Base-by-base conservation (phyloP, 2,888 invertebrate genomes). In the Rambutsinella grinnellia region DNA sequence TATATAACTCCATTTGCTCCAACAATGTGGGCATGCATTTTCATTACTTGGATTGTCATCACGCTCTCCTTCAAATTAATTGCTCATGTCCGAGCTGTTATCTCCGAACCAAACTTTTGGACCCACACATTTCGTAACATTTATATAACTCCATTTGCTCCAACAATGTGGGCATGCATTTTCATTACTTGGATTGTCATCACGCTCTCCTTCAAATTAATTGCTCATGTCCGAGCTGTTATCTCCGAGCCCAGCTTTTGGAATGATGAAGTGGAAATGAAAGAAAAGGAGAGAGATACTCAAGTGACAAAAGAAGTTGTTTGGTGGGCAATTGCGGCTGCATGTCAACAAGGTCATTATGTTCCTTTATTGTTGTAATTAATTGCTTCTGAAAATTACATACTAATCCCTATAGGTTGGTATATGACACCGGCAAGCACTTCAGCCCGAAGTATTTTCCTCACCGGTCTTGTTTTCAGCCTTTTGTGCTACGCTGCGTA, bases 401-500 rank as follows among this genome's bases (percentile, higher is more conserved):
- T n/a, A n/a, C n/a, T n/a, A n/a, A n/a, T n/a, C n/a, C n/a, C n/a
- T n/a, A 56, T 26, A 56, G 56, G 56, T 15, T 56, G 56, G 56
- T 56, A 56, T 15, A 56, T 26, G 17, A 23, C 26, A 23, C 56
- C 56, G 8, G 17, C 23, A 6, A 23, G 23, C 17, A 15, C 26
- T 3, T 27, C 56, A 23, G 26, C 56, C 6, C 56, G 56, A 2
- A 13, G 13, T 2, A 27, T 56, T 13, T 56, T 56, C 15, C 8
- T 56, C 2, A 56, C 56, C 2, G 56, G 56, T 27, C 26, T 56
- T 26, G 6, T 56, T n/a, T 56, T 56, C 17, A 56, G 56, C 56
- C 27, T 56, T 26, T 13, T 56, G 2, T 56, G 56, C 26, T 56
- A 56, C 24, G 24, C 56, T 21, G 23, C 56, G 2, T 56, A 56